Conservation (phyloP, 2,888 invertebrate species). For the Oegoconia quadripuncta region DNA sequence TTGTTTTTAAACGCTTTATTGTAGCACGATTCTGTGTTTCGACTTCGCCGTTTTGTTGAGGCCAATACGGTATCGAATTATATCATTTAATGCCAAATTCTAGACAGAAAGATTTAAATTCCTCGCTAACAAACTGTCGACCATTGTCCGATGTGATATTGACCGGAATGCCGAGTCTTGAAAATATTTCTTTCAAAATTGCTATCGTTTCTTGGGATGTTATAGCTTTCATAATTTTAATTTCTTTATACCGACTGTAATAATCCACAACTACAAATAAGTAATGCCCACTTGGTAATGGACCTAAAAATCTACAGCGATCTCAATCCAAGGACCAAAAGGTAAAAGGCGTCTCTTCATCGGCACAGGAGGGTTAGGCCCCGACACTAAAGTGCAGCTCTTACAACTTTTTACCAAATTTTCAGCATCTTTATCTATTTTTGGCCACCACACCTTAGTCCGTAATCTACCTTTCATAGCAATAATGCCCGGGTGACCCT, state of each 20-base stretch:
- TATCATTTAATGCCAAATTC: constrained; percentile 11
- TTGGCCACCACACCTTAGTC: constrained; percentile 26
- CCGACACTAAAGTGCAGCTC: constrained; percentile 20
- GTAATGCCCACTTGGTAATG: constrained; percentile 8
- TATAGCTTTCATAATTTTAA: too few relatives aligned
- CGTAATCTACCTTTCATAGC: constrained; percentile 22
- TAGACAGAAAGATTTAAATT: constrained; percentile 15
- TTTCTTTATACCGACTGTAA: too few relatives aligned
- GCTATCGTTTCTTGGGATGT: constrained; percentile 12
- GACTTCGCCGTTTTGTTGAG: constrained; percentile 22
- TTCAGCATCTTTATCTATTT: constrained; percentile 20
- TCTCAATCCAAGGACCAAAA: constrained; percentile 17
- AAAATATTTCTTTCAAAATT: constrained; percentile 16
- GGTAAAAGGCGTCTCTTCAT: constrained; percentile 17
- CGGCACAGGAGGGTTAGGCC: constrained; percentile 16
- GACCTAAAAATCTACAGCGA: constrained; percentile 22
- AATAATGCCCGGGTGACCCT: constrained; percentile 22
- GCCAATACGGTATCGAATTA: constrained; percentile 17
- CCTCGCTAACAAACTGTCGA: too few relatives aligned
- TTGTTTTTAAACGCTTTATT: constrained; percentile 14
- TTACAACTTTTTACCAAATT: constrained; percentile 16
- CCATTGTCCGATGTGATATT: constrained; percentile 22
- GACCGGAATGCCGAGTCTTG: constrained; percentile 13
- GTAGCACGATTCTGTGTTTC: constrained; percentile 20
- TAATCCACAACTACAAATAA: constrained; percentile 1